A percentile compares a stretch with the other conserved stretches of the same genome.
These are phyloP conservation scores for Lithobates sylvaticus DNA, from an alignment of 2,797 vertebrate species.

Conservation along the genomic window DNA sequence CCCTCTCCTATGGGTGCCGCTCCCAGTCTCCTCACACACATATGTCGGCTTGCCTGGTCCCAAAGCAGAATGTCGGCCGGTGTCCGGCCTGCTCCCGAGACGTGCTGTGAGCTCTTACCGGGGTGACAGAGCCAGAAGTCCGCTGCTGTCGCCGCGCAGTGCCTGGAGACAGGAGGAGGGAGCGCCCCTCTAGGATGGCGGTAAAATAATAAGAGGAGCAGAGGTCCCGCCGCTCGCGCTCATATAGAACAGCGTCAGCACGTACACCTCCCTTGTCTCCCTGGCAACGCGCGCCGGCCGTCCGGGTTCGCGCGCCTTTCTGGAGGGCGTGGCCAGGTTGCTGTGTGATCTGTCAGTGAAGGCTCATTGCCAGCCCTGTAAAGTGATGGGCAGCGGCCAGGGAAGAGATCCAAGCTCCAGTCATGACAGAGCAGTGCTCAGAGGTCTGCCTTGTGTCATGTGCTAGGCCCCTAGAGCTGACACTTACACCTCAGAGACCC, in stretches of 20 bases:
- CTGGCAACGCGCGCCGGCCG: constrained; percentile 72
- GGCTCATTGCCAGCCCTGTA: neutral
- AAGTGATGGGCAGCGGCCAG: too few relatives aligned
- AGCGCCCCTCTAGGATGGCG: constrained; percentile 88
- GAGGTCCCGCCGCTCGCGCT: constrained; percentile 92
- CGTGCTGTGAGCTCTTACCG: constrained; percentile 42
- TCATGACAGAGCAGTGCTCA: neutral
- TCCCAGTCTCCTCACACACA: neutral
- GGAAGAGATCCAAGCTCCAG: neutral
- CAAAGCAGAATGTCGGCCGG: neutral
- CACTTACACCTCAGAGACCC: neutral
- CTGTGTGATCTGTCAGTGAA: neutral
- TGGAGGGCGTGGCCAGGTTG: constrained; percentile 60
- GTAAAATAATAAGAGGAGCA: constrained; percentile 81
- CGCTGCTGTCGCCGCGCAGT: constrained; percentile 68
- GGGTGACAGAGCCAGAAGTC: constrained; percentile 41
- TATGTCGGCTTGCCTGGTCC: neutral
- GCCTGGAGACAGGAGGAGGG: constrained; percentile 72
- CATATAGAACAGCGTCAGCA: constrained; percentile 98
- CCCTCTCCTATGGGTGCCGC: neutral
- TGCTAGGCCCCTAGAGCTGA: neutral
- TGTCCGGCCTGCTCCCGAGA: neutral
- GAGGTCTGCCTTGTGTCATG: neutral
- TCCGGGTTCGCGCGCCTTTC: constrained; percentile 31
- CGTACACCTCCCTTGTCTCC: constrained; percentile 81